These are phyloP conservation scores for Molossus alvarezi DNA, from an alignment of 2,797 vertebrate genomes.

Conservation along the genomic window DNA sequence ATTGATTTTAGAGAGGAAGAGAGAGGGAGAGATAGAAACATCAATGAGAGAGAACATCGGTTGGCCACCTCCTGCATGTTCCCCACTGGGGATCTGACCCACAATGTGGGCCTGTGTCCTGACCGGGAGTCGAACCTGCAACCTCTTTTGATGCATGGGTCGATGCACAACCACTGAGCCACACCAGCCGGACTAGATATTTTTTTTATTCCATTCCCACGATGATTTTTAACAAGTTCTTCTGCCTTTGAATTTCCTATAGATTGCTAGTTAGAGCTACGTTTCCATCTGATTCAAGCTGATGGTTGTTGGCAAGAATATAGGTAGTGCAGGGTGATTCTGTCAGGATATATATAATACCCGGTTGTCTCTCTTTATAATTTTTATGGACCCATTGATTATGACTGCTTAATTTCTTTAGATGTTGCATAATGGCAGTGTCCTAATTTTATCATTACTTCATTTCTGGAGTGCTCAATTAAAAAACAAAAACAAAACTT, in stretches of 20 bases:
- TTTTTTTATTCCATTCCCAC: slow-evolving; percentile 45
- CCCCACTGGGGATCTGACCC: too few relatives aligned
- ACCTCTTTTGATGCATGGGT: too few relatives aligned
- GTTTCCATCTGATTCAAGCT: slow-evolving; percentile 30
- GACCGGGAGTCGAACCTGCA: too few relatives aligned
- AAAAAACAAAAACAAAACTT: slow-evolving; percentile 61
- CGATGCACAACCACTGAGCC: too few relatives aligned
- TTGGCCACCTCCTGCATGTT: too few relatives aligned
- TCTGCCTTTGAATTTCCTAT: slow-evolving; percentile 71
- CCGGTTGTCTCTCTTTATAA: not conserved
- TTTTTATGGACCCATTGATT: slow-evolving; percentile 5
- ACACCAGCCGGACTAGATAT: not conserved
- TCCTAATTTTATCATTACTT: slow-evolving; percentile 46
- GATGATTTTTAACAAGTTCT: slow-evolving; percentile 60
- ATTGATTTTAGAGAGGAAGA: too few relatives aligned
- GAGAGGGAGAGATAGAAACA: too few relatives aligned
- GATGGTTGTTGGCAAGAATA: slow-evolving; percentile 12
- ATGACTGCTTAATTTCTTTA: slow-evolving; percentile 55
- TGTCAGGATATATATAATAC: not conserved
- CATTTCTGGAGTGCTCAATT: slow-evolving; percentile 30
- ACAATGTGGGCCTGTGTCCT: too few relatives aligned
- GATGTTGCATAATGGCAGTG: slow-evolving; percentile 32
- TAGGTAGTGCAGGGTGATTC: not conserved
- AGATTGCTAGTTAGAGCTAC: slow-evolving; percentile 1
- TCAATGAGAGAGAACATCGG: too few relatives aligned